Percentiles rank a stretch among this genome's conserved stretches.
These are phyloP conservation scores for Catalaphyllia jardinei DNA, from an alignment of 64 coral and sea anemone species.

Conservation along the genomic window DNA sequence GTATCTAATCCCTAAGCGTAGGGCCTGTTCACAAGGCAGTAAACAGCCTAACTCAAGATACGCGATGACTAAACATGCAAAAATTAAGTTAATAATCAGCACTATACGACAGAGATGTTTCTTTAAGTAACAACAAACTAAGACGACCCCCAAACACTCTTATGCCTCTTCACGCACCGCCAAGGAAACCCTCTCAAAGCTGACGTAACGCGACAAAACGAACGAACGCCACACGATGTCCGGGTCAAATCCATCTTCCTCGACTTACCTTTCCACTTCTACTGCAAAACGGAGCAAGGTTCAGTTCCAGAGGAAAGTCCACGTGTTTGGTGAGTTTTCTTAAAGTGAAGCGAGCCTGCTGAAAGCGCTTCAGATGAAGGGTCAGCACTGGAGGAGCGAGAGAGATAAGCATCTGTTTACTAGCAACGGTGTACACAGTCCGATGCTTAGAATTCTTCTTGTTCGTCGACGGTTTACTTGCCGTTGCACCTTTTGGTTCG, in stretches of 20 bases:
- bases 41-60: not conserved
- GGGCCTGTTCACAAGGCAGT: too few species aligned
- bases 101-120: too few species aligned
- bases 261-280: constrained; percentile 76
- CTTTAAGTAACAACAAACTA: too few species aligned
- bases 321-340: constrained; percentile 90
- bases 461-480: not conserved
- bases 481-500: constrained; percentile 22
- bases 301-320: constrained; percentile 80
- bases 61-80: not conserved
- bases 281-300: constrained; percentile 93
- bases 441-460: constrained; percentile 18
- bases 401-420: constrained; percentile 87
- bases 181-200: not conserved
- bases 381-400: constrained; percentile 85
- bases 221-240: too few species aligned
- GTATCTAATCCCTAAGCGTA: too few species aligned
- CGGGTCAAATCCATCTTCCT: not conserved
- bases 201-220: not conserved
- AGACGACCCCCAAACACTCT: too few species aligned
- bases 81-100: not conserved
- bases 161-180: not conserved
- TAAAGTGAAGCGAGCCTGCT: constrained; percentile 75
- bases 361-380: constrained; percentile 93
- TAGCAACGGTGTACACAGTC: constrained; percentile 88